Percentiles rank a stretch among this genome's conserved stretches.
phyloP scores from a whole-genome alignment of 2,888 invertebrate species.

The Cerceris ruficornis region DNA sequence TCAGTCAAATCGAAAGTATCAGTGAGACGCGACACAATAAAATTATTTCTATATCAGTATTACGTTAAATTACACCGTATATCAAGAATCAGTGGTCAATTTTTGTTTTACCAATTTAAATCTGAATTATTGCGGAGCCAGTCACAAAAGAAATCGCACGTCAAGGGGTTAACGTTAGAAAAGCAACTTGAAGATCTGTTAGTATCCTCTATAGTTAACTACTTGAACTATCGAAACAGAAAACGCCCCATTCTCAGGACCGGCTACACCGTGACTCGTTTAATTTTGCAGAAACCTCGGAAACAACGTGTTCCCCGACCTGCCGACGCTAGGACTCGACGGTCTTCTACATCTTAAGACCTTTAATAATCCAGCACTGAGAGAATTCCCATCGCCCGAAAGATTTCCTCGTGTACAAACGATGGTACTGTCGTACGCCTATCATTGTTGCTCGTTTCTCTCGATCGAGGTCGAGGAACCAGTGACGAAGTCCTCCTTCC shows the following conservation, averaged over 20 bases:
- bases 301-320: constrained; percentile 91
- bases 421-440: constrained; percentile 95
- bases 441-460: constrained; percentile 97
- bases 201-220: constrained; percentile 81
- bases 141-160: too few relatives aligned
- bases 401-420: constrained; percentile 93
- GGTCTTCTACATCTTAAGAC: constrained; percentile 93
- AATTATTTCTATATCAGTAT: too few relatives aligned
- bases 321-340: constrained; percentile 92
- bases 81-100: too few relatives aligned
- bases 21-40: too few relatives aligned
- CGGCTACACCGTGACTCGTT: not conserved
- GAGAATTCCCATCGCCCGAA: constrained; percentile 93
- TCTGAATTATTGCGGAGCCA: too few relatives aligned
- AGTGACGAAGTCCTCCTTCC: constrained; percentile 80
- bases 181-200: constrained; percentile 93
- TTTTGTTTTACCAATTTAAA: too few relatives aligned
- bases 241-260: too few relatives aligned
- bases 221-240: not conserved
- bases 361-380: constrained; percentile 94
- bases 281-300: constrained; percentile 90
- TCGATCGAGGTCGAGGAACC: constrained; percentile 82
- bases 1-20: too few relatives aligned
- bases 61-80: too few relatives aligned
- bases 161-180: too few relatives aligned